These are phyloP conservation scores for Knipowitschia caucasica DNA, from an alignment of 2,797 vertebrate genomes.

Conservation along the genomic window DNA sequence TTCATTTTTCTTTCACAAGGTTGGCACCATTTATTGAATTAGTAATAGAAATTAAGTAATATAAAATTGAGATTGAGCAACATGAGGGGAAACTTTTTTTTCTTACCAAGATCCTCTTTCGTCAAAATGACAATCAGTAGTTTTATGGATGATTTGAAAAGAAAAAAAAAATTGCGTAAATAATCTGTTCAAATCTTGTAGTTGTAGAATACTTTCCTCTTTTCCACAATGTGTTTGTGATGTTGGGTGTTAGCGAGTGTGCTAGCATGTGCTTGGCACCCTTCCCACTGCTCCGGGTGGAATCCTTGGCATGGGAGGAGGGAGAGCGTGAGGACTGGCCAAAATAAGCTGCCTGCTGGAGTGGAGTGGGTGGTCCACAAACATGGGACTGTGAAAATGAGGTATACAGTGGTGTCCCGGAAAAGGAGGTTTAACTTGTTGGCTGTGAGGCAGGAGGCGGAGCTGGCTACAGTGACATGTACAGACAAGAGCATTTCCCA, in stretches of 20 bases:
- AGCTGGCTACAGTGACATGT: constrained; percentile 40
- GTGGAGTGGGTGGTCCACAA: constrained; percentile 59
- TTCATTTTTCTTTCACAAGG: too few relatives aligned
- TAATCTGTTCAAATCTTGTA: too few relatives aligned
- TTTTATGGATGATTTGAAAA: too few relatives aligned
- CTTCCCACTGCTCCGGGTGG: constrained; percentile 66
- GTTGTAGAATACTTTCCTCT: constrained; percentile 31
- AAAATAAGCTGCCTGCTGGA: constrained; percentile 60
- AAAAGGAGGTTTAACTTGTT: constrained; percentile 18
- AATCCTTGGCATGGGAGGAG: constrained; percentile 70
- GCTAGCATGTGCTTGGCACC: constrained; percentile 71
- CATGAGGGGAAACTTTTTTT: too few relatives aligned
- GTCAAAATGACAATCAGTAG: too few relatives aligned
- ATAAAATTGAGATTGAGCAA: too few relatives aligned
- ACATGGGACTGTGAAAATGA: constrained; percentile 41
- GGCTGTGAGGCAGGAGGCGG: constrained; percentile 15
- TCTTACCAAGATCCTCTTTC: too few relatives aligned
- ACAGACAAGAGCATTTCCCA: constrained; percentile 59
- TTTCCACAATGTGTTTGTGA: constrained; percentile 51
- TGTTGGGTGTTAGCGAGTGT: constrained; percentile 38
- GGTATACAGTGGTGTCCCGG: constrained; percentile 18
- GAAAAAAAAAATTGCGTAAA: too few relatives aligned
- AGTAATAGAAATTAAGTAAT: too few relatives aligned
- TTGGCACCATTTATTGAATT: too few relatives aligned
- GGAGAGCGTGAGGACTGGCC: constrained; percentile 48